Evolutionary conservation across 2,888 invertebrate species (phyloP).

Genomic region (Endomychus coccineus): DNA sequence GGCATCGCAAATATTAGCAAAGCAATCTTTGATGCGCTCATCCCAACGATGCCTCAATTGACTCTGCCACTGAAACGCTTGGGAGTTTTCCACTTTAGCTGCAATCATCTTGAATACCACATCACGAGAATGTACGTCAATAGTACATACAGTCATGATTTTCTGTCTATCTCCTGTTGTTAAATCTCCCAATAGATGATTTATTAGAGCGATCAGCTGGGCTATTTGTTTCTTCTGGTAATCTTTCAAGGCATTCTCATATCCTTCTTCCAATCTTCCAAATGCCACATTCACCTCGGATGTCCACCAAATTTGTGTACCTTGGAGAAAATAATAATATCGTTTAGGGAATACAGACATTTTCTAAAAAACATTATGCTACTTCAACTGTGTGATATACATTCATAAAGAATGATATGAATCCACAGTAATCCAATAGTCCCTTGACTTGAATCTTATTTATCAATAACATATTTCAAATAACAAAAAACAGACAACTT

Average conservation of each 20-base stretch:
- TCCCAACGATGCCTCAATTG: constrained; percentile 86
- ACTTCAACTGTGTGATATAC: no score
- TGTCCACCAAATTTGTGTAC: constrained; percentile 96
- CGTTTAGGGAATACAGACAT: no score
- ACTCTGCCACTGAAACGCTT: constrained; percentile 86
- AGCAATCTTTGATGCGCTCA: constrained; percentile 68
- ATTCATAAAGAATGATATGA: no score
- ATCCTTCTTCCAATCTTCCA: constrained; percentile 82
- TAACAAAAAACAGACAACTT: no score
- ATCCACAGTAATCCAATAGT: no score
- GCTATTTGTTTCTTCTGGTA: constrained; percentile 82
- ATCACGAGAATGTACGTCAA: constrained; percentile 90
- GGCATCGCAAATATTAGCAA: constrained; percentile 91
- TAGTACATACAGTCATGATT: constrained; percentile 95
- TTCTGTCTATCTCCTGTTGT: constrained; percentile 81
- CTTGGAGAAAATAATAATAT: constrained; percentile 18
- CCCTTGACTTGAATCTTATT: no score
- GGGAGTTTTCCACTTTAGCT: constrained; percentile 70
- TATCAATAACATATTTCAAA: no score
- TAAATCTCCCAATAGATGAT: constrained; percentile 72
- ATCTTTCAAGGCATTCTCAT: constrained; percentile 87
- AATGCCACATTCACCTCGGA: constrained; percentile 88
- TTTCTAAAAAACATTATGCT: no score
- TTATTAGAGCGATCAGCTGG: constrained; percentile 78
- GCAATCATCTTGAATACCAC: constrained; percentile 82